These are phyloP conservation scores for Diarsia dahlii DNA, from an alignment of 2,888 invertebrate species.

Conservation along the genomic window DNA sequence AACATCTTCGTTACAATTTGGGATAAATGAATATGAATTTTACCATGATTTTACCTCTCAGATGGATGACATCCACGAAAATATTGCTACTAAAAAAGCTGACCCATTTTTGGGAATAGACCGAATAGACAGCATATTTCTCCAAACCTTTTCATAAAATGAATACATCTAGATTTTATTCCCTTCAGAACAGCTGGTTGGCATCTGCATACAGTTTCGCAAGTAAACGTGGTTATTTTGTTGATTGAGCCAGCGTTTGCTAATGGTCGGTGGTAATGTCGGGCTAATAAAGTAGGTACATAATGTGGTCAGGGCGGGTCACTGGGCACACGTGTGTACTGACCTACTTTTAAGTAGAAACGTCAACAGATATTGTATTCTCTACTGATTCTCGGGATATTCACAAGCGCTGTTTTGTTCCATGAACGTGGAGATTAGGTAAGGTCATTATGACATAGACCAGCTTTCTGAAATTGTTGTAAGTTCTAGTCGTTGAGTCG, in stretches of 20 bases:
- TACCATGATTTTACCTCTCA: background rate
- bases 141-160: background rate
- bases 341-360: conserved; percentile 13
- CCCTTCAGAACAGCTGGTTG: background rate
- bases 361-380: background rate
- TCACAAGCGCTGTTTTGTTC: background rate
- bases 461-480: background rate
- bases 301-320: background rate
- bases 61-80: background rate
- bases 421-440: background rate
- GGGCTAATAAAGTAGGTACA: background rate
- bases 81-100: background rate
- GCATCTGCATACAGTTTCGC: background rate
- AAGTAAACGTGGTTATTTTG: background rate
- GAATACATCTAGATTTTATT: background rate
- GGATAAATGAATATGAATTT: too few relatives aligned
- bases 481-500: background rate
- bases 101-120: background rate
- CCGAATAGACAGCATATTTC: background rate
- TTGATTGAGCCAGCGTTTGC: background rate
- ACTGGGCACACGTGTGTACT: background rate
- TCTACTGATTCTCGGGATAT: background rate
- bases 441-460: background rate
- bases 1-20: too few relatives aligned
- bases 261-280: background rate